Percentiles rank a stretch among this genome's conserved stretches.
Conservation (phyloP, 92 coral and sea anemone species). For the Epizoanthus ramosus region DNA sequence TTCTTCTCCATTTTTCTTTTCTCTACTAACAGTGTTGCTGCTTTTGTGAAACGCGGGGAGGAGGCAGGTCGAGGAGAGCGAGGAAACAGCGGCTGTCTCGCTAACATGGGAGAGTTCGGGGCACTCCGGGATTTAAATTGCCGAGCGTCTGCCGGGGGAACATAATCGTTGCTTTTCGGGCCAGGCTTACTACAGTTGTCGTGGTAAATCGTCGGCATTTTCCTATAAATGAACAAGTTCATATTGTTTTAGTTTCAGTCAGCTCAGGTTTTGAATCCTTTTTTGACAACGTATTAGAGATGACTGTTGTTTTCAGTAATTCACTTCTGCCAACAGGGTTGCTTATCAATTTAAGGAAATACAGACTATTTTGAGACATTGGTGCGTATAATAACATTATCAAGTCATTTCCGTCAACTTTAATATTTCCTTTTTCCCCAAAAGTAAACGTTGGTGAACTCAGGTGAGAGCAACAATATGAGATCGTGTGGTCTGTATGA, state of each 20-base stretch:
- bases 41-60: constrained; percentile 64
- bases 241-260: not conserved
- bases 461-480: not conserved
- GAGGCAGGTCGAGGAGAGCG: constrained; percentile 76
- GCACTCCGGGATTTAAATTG: constrained; percentile 96
- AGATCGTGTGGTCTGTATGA: not conserved
- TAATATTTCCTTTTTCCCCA: not conserved
- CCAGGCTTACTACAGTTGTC: constrained; percentile 97
- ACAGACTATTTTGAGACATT: not conserved
- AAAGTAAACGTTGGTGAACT: no score
- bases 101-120: constrained; percentile 82
- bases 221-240: constrained; percentile 57
- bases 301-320: not conserved
- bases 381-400: not conserved
- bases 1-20: constrained; percentile 67
- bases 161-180: constrained; percentile 85
- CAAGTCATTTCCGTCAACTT: not conserved
- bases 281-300: not conserved
- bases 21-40: constrained; percentile 62
- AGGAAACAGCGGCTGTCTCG: constrained; percentile 64
- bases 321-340: not conserved
- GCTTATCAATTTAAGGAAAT: not conserved
- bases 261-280: not conserved
- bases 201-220: constrained; percentile 92
- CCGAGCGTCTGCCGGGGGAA: constrained; percentile 93